Percentiles rank a stretch among this genome's conserved stretches.
Conservation (phyloP, 2,113 vertebrate genomes). For the Tetrax tetrax region DNA sequence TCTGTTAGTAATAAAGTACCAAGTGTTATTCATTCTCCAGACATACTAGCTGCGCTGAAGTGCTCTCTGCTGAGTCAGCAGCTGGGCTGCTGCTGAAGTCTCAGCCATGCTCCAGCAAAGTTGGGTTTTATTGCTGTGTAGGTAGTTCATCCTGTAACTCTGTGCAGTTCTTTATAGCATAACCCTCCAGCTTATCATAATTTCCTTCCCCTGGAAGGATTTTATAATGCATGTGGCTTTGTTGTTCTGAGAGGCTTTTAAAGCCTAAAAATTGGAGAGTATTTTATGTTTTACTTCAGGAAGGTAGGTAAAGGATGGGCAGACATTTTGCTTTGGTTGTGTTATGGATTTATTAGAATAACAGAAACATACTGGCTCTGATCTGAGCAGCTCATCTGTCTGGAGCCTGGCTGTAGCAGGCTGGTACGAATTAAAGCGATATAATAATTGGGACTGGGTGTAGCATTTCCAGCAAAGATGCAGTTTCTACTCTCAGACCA, state of each 20-base stretch:
- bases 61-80: slow-evolving; percentile 59
- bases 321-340: not conserved
- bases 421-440: not conserved
- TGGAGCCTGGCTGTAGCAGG: not conserved
- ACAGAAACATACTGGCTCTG: not conserved
- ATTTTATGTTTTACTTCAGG: not conserved
- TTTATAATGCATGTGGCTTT: not conserved
- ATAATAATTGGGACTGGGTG: not conserved
- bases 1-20: slow-evolving; percentile 23
- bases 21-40: not conserved
- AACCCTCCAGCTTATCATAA: not conserved
- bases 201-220: not conserved
- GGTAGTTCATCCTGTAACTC: slow-evolving; percentile 17
- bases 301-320: not conserved
- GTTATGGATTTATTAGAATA: not conserved
- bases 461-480: not conserved
- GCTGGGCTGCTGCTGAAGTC: not conserved
- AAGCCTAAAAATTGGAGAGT: not conserved
- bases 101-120: not conserved
- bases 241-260: not conserved
- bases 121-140: not conserved
- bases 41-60: not conserved
- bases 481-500: not conserved
- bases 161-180: not conserved
- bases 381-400: not conserved